These are phyloP conservation scores for Molothrus ater DNA, from an alignment of 2,797 vertebrate genomes.

Conservation along the genomic window DNA sequence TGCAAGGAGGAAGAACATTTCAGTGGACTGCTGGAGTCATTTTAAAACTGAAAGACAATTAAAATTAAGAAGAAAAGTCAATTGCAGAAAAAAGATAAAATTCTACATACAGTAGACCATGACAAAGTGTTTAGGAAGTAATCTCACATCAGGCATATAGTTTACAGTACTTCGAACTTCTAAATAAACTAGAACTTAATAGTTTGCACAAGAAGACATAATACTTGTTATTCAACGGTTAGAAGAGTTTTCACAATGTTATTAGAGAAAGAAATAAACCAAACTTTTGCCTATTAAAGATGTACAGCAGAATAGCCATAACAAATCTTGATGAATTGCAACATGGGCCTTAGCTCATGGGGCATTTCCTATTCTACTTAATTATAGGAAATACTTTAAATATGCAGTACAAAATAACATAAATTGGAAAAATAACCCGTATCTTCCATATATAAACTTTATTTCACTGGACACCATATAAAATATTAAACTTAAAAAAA, in stretches of 20 bases:
- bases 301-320: not conserved
- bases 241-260: not conserved
- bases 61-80: not conserved
- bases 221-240: not conserved
- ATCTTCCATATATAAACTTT: constrained; percentile 73
- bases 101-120: not conserved
- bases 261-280: not conserved
- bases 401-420: not conserved
- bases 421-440: not conserved
- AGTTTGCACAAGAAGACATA: not conserved
- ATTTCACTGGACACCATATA: constrained; percentile 72
- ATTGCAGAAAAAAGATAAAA: not conserved
- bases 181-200: not conserved
- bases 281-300: not conserved
- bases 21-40: not conserved
- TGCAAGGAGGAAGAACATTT: not conserved
- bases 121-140: not conserved
- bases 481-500: constrained; percentile 73
- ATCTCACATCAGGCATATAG: not conserved
- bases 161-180: not conserved
- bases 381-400: not conserved
- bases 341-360: not conserved
- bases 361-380: not conserved
- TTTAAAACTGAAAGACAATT: not conserved
- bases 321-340: not conserved